phyloP scores from a whole-genome alignment of 1,140 invertebrate species.

The Trachymyrmex cornetzi region DNA sequence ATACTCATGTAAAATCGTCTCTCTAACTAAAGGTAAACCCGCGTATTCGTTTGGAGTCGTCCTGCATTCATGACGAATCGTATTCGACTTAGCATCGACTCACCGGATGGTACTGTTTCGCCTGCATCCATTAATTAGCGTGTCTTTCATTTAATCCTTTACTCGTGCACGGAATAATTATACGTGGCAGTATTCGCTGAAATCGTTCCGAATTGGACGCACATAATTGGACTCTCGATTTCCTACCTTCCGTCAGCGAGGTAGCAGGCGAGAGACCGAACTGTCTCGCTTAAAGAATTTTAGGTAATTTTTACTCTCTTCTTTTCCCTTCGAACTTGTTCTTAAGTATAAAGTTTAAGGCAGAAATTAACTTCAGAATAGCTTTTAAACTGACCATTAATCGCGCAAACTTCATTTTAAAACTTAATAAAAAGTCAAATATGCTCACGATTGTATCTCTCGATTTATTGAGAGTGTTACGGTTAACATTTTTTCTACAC shows the following conservation, averaged over 20 bases:
- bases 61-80: not conserved
- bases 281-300: slow-evolving; percentile 22
- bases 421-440: slow-evolving; percentile 26
- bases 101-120: not conserved
- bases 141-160: slow-evolving; percentile 6
- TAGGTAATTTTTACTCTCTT: not conserved
- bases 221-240: not conserved
- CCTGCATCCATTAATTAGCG: slow-evolving; percentile 12
- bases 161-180: slow-evolving; percentile 14
- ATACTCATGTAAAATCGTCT: slow-evolving; percentile 34
- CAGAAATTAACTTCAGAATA: slow-evolving; percentile 15
- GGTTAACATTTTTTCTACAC: not conserved
- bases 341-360: slow-evolving; percentile 25
- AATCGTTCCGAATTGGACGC: slow-evolving; percentile 14
- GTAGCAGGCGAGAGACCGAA: not conserved
- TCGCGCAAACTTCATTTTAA: slow-evolving; percentile 7
- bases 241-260: not conserved
- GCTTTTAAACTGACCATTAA: slow-evolving; percentile 21
- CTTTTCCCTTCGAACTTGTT: slow-evolving; percentile 29
- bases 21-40: not conserved
- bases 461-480: not conserved
- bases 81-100: not conserved
- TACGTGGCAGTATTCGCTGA: not conserved
- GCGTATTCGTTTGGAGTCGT: not conserved
- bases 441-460: not conserved